A percentile compares a stretch with the other conserved stretches of the same genome.
These are phyloP conservation scores for Agrilus mali DNA, from an alignment of 2,888 invertebrate species.

Conservation along the genomic window DNA sequence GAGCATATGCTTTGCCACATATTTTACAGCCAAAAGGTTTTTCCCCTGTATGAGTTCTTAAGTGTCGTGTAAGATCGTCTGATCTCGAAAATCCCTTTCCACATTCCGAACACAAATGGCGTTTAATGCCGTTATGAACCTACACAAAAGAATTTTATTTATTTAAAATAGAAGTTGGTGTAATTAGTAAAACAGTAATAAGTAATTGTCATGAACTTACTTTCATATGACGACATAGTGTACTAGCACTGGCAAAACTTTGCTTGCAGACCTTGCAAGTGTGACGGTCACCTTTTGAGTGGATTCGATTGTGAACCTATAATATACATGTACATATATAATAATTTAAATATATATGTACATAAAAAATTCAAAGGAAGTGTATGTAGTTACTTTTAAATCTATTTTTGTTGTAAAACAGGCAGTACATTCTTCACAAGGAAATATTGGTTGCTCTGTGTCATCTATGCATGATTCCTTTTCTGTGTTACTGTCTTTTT, in stretches of 20 bases:
- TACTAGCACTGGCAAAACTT: constrained; percentile 33
- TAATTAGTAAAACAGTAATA: no score
- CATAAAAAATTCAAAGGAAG: neutral
- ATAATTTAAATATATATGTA: constrained; percentile 1
- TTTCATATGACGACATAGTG: constrained; percentile 32
- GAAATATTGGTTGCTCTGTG: constrained; percentile 30
- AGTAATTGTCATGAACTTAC: no score
- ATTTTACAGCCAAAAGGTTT: constrained; percentile 31
- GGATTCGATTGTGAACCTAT: constrained; percentile 21
- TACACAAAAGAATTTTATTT: constrained; percentile 9
- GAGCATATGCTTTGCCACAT: constrained; percentile 31
- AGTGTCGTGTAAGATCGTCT: constrained; percentile 30
- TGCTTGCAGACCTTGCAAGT: constrained; percentile 32
- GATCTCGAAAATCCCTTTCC: constrained; percentile 32
- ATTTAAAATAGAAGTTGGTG: neutral
- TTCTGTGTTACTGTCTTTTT: no score
- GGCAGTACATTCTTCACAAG: constrained; percentile 30
- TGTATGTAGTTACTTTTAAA: constrained; percentile 22
- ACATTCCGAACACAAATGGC: constrained; percentile 31
- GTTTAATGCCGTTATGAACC: constrained; percentile 28
- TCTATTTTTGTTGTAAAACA: constrained; percentile 29
- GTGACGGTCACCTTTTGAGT: constrained; percentile 20
- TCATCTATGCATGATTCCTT: constrained; percentile 21
- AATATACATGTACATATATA: constrained; percentile 6
- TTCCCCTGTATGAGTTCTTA: constrained; percentile 33